Conservation (phyloP, 2,113 vertebrate genomes). For the Caretta caretta region DNA sequence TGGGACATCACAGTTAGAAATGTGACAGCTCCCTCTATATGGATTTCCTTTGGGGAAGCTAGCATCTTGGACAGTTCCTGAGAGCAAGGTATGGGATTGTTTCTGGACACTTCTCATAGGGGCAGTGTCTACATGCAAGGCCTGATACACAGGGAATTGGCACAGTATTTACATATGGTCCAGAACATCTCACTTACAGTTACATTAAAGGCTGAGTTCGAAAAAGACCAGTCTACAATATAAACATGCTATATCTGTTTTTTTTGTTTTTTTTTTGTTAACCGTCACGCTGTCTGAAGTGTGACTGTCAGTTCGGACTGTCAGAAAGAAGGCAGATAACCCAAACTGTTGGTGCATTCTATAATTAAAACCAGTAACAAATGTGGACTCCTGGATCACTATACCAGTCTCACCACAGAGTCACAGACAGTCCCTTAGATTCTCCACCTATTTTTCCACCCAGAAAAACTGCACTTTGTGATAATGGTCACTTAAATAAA, state of each 20-base stretch:
- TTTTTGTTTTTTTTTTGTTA: background rate
- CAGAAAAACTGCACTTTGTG: no score
- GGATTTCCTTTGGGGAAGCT: background rate
- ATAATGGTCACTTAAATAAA: no score
- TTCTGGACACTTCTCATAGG: background rate
- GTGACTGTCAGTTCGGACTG: no score
- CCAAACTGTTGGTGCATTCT: no score
- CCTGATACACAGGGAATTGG: background rate
- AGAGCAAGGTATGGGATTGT: background rate
- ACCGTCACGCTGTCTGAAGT: no score
- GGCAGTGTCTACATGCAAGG: background rate
- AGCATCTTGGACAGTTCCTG: background rate
- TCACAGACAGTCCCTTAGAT: no score
- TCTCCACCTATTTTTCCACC: no score
- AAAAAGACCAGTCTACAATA: background rate
- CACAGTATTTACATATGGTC: background rate
- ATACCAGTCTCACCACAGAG: no score
- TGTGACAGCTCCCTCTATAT: background rate
- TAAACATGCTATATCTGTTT: background rate
- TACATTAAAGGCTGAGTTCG: background rate
- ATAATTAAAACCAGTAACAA: no score
- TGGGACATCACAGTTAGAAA: background rate
- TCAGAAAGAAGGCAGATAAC: no score
- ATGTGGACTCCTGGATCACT: no score
- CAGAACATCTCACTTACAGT: background rate